Evolutionary conservation across 2,113 vertebrate genomes (phyloP), one percentile per base, ranked within the genome.

Genomic region (Kobus ellipsiprymnus): DNA sequence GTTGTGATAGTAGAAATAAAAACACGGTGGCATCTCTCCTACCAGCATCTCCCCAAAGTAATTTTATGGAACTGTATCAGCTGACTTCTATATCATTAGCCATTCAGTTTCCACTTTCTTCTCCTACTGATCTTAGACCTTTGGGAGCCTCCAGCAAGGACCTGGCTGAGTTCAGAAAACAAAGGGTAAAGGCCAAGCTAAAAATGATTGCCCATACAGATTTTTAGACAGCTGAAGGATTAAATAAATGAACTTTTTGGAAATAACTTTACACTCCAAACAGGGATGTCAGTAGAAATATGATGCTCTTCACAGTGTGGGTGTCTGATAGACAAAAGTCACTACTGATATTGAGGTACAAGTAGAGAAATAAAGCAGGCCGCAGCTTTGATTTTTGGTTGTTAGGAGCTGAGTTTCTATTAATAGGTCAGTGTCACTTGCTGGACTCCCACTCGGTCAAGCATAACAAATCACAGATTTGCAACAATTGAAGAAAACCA

Each of bases 1-100:
- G 98, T 98, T 98, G 98, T 98, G 97, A 98, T 98, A 97, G 84
- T 93, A 90, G 77, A 94, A 97, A 89, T 98, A 96, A 98, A 98
- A 98, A 98, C 98, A 98, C 71, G 87, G 92, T 57, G 94, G 95
- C 94, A 97, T 96, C 82, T 97, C 57, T 97, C 95, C 95, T 97
- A 97, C 92, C 82, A 95, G 90, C 87, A 96, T 98, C 84, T 98
- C 96, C 90, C 97, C 95, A 93, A 98, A 98, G 92, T 98, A 94
- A 98, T 98, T 98, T 98, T 96, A 90, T 95, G 94, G 96, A 92
- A 97, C 92, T 97, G 97, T 97, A 74, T 86, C 94, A 97, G 91
- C 60, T 89, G 96, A 55, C 96, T 96, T 95, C 27, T 81, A 21
- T 88, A 87, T 90, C 87, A 97, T 97, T 92, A 93, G 96, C 44